A percentile compares a stretch with the other conserved stretches of the same genome.
Evolutionary conservation across 2,888 invertebrate genomes (phyloP).

Genomic region (Xestobium rufovillosum): DNA sequence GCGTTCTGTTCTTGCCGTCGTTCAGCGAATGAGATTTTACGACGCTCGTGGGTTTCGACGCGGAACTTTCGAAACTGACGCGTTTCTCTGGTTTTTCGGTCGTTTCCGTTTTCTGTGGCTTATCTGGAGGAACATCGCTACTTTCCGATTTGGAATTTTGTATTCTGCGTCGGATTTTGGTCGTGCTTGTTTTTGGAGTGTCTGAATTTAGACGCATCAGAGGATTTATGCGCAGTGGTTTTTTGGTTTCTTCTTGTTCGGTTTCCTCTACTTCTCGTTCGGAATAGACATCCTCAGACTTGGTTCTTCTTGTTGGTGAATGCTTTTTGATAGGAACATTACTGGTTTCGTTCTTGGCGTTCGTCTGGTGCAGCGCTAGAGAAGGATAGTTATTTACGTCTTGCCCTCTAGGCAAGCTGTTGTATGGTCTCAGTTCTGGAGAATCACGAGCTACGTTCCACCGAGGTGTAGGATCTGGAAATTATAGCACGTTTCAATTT

Average conservation of each 20-base stretch:
- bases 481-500: background rate
- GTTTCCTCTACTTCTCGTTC: constrained; percentile 22
- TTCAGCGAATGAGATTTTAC: constrained; percentile 22
- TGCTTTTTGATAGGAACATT: constrained; percentile 25
- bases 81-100: constrained; percentile 22
- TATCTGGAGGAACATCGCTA: background rate
- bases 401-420: constrained; percentile 53
- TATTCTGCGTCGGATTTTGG: background rate
- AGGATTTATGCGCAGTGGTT: background rate
- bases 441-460: constrained; percentile 49
- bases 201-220: background rate
- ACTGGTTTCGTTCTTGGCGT: constrained; percentile 9
- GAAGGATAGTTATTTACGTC: constrained; percentile 43
- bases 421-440: constrained; percentile 51
- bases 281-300: constrained; percentile 38
- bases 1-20: constrained; percentile 12
- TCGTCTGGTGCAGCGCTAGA: constrained; percentile 30
- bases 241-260: constrained; percentile 12
- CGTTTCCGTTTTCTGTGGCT: background rate
- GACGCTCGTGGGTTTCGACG: constrained; percentile 14
- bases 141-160: constrained; percentile 1
- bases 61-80: constrained; percentile 31
- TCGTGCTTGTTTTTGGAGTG: background rate
- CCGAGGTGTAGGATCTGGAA: constrained; percentile 47
- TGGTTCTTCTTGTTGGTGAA: constrained; percentile 32